These are phyloP conservation scores for Hassar affinis DNA, from an alignment of 2,113 vertebrate species.

Conservation along the genomic window DNA sequence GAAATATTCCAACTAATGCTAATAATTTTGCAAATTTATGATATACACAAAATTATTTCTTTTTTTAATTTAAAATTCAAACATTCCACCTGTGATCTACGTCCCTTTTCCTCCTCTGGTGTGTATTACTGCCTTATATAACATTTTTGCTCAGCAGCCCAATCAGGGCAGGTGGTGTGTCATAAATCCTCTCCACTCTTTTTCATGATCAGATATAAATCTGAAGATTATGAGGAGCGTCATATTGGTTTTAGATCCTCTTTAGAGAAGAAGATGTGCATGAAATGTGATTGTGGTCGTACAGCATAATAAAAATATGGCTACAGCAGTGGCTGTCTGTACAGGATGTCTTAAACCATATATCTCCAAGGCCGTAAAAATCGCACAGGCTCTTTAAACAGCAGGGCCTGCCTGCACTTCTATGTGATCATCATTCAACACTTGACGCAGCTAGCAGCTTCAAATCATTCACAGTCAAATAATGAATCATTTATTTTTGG, in stretches of 20 bases:
- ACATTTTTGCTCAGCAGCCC: constrained; percentile 56
- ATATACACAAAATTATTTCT: neutral
- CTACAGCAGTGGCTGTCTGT: neutral
- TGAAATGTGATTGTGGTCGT: neutral
- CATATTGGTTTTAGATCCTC: neutral
- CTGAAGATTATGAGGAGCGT: constrained; percentile 61
- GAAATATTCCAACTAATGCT: neutral
- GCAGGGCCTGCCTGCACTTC: neutral
- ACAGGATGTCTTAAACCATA: neutral
- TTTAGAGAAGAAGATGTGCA: neutral
- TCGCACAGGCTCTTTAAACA: neutral
- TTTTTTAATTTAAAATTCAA: neutral
- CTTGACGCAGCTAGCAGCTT: neutral
- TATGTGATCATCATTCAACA: neutral
- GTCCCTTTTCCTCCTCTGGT: constrained; percentile 40
- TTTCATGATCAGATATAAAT: constrained; percentile 74
- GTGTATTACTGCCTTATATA: constrained; percentile 43
- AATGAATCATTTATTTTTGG: neutral
- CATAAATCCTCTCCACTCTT: constrained; percentile 74
- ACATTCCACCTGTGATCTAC: constrained; percentile 40
- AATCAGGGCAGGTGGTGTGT: constrained; percentile 64
- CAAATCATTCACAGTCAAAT: neutral
- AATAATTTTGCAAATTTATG: neutral
- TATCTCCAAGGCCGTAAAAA: neutral
- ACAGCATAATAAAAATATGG: neutral